Evolutionary conservation across 2,113 vertebrate genomes (phyloP), one percentile per base, ranked within the genome.

Genomic region (Sebastes fasciatus): DNA sequence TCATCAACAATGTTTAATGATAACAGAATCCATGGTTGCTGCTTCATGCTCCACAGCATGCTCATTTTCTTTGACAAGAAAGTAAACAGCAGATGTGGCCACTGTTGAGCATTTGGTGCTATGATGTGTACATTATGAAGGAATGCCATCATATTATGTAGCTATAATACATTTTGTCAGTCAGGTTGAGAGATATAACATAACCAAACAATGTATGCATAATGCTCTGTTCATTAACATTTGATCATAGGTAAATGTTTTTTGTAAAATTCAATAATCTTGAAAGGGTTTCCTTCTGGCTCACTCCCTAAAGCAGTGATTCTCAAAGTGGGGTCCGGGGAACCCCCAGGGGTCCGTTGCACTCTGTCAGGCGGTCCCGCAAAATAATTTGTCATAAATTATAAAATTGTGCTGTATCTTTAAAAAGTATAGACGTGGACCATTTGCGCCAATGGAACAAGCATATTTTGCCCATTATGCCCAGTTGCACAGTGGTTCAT

Each of bases 121-220:
- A 9, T 43, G 23, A 10, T 81, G 16, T 52, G 19, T 17, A 3
- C 23, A 64, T 0, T 11, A 52, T 77, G 67, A 85, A 61, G 82
- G 65, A 82, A 89, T 83, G 70, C 4, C 43, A 65, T n/a, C 45
- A 54, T 12, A 68, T 45, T 1, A 34, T 52, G 21, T 2, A 45
- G 21, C 49, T 10, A 1, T 19, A 61, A 17, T 3, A 46, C 8
- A 21, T 45, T 66, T 13, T 61, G 42, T 55, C 10, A 42, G 10
- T 13, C 57, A 43, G 0, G 2, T 7, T 70, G 5, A 51, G 52
- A 26, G 5, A n/a, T 4, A 2, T 26, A 52, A 49, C 4, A 40
- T 12, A 12, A 42, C 14, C 13, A 54, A 21, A 17, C 6, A 7
- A 55, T 55, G 7, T 5, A 13, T 2, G 6, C 10, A 21, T 17